A percentile compares a stretch with the other conserved stretches of the same genome.
phyloP scores from a whole-genome alignment of 1,140 invertebrate species.

The Laodelphax striatellus region DNA sequence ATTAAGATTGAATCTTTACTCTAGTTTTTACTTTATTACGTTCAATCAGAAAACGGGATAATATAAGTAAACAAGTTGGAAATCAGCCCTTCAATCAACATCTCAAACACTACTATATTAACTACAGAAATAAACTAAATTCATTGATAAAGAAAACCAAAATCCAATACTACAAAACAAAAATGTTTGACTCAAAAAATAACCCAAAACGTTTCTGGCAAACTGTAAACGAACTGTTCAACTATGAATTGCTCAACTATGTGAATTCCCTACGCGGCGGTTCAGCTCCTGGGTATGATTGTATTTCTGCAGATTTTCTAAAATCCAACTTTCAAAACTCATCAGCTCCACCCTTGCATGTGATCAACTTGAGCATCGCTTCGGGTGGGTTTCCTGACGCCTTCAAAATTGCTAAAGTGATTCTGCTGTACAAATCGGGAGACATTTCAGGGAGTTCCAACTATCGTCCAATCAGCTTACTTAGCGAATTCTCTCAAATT shows the following conservation, averaged over 20 bases:
- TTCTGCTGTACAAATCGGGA: not conserved
- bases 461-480: not conserved
- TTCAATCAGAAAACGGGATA: no score
- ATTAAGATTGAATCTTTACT: no score
- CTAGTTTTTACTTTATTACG: no score
- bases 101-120: no score
- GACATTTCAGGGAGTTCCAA: not conserved
- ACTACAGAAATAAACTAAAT: no score
- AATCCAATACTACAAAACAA: no score
- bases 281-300: not conserved
- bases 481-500: not conserved
- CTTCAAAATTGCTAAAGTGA: constrained; percentile 3
- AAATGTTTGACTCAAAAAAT: no score
- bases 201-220: no score
- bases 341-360: not conserved
- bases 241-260: not conserved
- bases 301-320: not conserved
- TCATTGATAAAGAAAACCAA: no score
- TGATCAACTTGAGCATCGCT: constrained; percentile 1
- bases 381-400: not conserved
- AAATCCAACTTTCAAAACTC: not conserved
- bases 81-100: no score
- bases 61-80: no score
- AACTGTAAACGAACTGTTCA: no score
- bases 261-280: not conserved